Evolutionary conservation across 2,797 vertebrate genomes (phyloP).

Genomic region (Pogoniulus pusillus): DNA sequence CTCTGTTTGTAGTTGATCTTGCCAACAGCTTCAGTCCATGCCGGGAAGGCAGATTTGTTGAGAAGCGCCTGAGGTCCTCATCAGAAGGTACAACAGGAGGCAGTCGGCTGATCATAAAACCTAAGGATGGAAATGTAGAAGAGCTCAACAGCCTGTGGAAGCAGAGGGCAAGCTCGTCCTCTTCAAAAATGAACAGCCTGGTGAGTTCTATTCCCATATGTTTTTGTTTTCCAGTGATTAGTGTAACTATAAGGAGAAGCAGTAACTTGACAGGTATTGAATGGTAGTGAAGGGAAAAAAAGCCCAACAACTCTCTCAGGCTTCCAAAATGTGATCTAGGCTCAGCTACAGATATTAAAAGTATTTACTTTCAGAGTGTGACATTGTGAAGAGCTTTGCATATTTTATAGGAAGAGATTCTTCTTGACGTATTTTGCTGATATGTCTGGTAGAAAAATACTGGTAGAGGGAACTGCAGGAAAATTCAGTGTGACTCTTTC

Average conservation of each 20-base stretch:
- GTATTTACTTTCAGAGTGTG: not conserved
- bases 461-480: not conserved
- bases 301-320: not conserved
- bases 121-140: slow-evolving; percentile 83
- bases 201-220: slow-evolving; percentile 75
- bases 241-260: not conserved
- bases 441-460: not conserved
- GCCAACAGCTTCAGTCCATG: slow-evolving; percentile 90
- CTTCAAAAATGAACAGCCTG: slow-evolving; percentile 97
- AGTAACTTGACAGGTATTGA: not conserved
- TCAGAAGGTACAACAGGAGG: slow-evolving; percentile 94
- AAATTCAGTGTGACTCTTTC: not conserved
- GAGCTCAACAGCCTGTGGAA: slow-evolving; percentile 85
- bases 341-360: not conserved
- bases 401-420: not conserved
- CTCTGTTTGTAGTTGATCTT: slow-evolving; percentile 80
- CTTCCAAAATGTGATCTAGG: not conserved
- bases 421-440: not conserved
- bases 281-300: not conserved
- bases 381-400: not conserved
- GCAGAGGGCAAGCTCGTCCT: slow-evolving; percentile 90
- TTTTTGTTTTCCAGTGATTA: not conserved
- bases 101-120: slow-evolving; percentile 87
- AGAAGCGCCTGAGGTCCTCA: slow-evolving; percentile 90
- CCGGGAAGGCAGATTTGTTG: slow-evolving; percentile 88